Percentiles rank a stretch among this genome's conserved stretches.
Conservation (phyloP, 2,113 vertebrate species). For the Tretioscincus oriximinensis region DNA sequence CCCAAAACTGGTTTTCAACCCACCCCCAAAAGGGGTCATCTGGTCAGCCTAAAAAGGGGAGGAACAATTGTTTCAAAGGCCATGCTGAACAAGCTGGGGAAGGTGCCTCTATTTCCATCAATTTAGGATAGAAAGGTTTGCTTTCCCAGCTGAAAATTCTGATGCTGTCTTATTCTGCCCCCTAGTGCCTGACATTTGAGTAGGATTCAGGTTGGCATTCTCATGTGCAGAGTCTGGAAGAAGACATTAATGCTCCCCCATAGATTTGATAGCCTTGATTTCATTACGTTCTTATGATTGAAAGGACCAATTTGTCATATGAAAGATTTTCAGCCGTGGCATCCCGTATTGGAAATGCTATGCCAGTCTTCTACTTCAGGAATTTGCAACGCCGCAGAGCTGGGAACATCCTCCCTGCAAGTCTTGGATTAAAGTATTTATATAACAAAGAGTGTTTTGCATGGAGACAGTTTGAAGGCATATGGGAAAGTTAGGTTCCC, state of each 20-base stretch:
- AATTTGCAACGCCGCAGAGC: background rate
- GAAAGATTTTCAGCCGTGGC: constrained; percentile 48
- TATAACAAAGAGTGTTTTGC: constrained; percentile 30
- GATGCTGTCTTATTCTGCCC: constrained; percentile 47
- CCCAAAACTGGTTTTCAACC: no score
- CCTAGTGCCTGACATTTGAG: constrained; percentile 49
- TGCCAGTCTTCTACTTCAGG: constrained; percentile 53
- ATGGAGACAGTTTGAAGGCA: constrained; percentile 41
- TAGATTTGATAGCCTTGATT: background rate
- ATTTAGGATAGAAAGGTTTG: constrained; percentile 42
- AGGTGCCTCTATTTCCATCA: constrained; percentile 30
- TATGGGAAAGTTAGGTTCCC: constrained; percentile 41
- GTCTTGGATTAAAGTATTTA: background rate
- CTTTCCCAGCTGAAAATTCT: constrained; percentile 47
- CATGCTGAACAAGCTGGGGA: constrained; percentile 15
- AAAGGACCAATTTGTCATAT: constrained; percentile 46
- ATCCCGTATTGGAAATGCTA: constrained; percentile 41
- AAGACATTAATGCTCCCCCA: constrained; percentile 14
- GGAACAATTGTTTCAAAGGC: constrained; percentile 42
- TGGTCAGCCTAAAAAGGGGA: no score
- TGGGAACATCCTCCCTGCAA: background rate
- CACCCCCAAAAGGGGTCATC: no score
- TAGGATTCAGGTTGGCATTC: constrained; percentile 56
- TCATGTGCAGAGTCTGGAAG: constrained; percentile 54
- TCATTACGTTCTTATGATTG: constrained; percentile 40